Base-by-base conservation (phyloP, 2,888 invertebrate species). In the Drosophila lutescens region DNA sequence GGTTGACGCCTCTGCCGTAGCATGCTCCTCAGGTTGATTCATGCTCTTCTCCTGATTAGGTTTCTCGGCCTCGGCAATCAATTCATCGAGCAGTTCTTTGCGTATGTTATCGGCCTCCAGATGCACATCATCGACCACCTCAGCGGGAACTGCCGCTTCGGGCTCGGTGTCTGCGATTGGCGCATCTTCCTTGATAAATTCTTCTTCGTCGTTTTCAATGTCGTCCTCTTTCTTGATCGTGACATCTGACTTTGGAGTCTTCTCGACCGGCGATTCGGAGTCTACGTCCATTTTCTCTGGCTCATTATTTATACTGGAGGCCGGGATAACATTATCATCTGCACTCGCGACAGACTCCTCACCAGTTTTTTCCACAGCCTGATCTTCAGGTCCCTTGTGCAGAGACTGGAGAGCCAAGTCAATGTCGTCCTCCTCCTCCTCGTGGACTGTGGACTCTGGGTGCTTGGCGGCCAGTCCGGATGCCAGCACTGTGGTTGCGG, bases 381-480 rank as follows among this genome's bases (percentile, higher is more conserved):
- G 13, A n/a, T 79, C 73, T 4, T 69, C 73, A 12, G 57, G 74
- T 32, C 85, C 88, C 51, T 87, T 89, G 32, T 90, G 90, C 40
- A 91, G 62, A 41, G 80, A 87, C 59, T 91, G 74, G 12, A 90
- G 70, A 7, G 91, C 90, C 47, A 85, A 66, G 50, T 91, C 90
- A 67, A 89, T 89, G 46, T 89, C 86, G 70, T 91, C 91, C 61
- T 87, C 90, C 5, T 70, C 73, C 9, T 82, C 80, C 5, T 74
- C 85, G 12, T 66, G 51, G 5, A 20, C 41, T 32, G 44, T 13
- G 20, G 63, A n/a, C 36, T 72, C 60, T 7, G 53, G 5, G 13
- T 47, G 36, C 47, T 72, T 56, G 41, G 36, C 15, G 36, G 56
- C 61, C 13, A 70, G 17, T 32, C 61, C 69, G 12, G 56, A 41